Evolutionary conservation across 2,113 vertebrate genomes (phyloP).

Genomic region (Anguilla japonica): DNA sequence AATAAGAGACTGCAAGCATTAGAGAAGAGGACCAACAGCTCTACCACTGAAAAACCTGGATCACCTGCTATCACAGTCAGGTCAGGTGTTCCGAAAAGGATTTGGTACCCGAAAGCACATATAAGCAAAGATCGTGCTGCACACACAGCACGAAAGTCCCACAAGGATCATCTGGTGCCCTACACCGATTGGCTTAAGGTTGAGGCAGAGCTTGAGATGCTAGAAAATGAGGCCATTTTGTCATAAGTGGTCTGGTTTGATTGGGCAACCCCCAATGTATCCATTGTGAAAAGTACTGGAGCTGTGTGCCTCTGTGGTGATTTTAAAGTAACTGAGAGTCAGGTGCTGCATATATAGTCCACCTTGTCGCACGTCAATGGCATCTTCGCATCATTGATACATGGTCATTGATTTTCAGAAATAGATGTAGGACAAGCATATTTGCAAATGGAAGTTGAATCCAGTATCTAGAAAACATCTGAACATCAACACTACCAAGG

Average conservation of each 20-base stretch:
- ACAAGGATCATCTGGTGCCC: neutral
- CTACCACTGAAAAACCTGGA: too few species aligned
- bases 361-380: slow-evolving; percentile 20
- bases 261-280: slow-evolving; percentile 2
- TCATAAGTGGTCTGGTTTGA: neutral
- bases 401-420: slow-evolving; percentile 18
- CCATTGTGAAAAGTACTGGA: neutral
- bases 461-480: slow-evolving; percentile 17
- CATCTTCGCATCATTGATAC: slow-evolving; percentile 24
- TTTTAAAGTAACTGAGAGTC: slow-evolving; percentile 34
- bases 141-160: neutral
- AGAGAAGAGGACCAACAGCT: too few species aligned
- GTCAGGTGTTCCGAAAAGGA: too few species aligned
- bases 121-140: neutral
- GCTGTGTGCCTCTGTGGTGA: slow-evolving; percentile 18
- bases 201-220: neutral
- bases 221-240: neutral
- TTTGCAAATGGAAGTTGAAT: slow-evolving; percentile 31
- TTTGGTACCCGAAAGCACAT: neutral
- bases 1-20: too few species aligned
- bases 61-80: too few species aligned
- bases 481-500: slow-evolving; percentile 31
- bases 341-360: slow-evolving; percentile 30
- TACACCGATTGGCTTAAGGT: too few species aligned
- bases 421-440: slow-evolving; percentile 21